phyloP scores from a whole-genome alignment of 2,797 vertebrate genomes.

The Ctenopoma kingsleyae region DNA sequence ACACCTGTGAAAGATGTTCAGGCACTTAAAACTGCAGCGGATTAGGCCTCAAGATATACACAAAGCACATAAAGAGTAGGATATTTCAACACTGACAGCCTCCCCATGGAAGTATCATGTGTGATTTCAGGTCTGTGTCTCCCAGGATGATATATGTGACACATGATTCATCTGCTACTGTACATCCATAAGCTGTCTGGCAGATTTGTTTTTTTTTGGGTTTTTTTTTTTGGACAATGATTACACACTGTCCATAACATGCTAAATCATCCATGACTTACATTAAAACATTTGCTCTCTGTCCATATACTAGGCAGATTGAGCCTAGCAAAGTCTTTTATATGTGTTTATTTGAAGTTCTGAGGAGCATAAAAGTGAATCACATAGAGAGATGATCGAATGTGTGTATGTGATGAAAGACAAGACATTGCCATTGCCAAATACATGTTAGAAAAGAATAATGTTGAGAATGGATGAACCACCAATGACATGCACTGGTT shows the following conservation, averaged over 20 bases:
- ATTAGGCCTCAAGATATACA: constrained; percentile 32
- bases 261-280: constrained; percentile 75
- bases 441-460: constrained; percentile 17
- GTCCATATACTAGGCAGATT: constrained; percentile 22
- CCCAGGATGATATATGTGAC: constrained; percentile 68
- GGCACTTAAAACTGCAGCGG: constrained; percentile 25
- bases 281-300: constrained; percentile 56
- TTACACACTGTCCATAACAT: constrained; percentile 65
- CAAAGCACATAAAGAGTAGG: constrained; percentile 23
- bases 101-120: constrained; percentile 74
- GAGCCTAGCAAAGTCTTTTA: constrained; percentile 39
- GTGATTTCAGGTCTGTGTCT: constrained; percentile 60
- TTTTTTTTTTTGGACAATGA: constrained; percentile 50
- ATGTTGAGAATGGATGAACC: constrained; percentile 39
- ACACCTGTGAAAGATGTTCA: constrained; percentile 69
- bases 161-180: constrained; percentile 77
- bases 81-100: constrained; percentile 55
- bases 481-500: constrained; percentile 39
- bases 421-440: constrained; percentile 26
- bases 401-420: constrained; percentile 50
- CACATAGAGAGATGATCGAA: constrained; percentile 52
- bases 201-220: constrained; percentile 45
- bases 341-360: constrained; percentile 60
- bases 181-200: constrained; percentile 75
- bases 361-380: constrained; percentile 49